Evolutionary conservation across 1,140 invertebrate species (phyloP), one percentile per base, ranked within the genome.

Genomic region (Drosophila nasuta): DNA sequence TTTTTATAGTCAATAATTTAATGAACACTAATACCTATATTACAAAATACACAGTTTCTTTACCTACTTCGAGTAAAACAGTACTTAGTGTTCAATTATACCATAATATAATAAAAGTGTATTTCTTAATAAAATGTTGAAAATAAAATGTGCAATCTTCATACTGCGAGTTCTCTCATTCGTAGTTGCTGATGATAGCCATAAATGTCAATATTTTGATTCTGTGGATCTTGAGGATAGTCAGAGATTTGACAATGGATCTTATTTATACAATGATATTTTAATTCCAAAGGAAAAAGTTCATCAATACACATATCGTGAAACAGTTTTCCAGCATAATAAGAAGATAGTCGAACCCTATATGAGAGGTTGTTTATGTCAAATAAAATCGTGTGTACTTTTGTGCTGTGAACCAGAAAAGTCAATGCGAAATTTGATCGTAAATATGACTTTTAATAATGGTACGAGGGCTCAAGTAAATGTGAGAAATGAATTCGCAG

Each of bases 121-220:
- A 25, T 25, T 25, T 25, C 4, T 25, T 25, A 25, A 25, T 25
- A 25, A 25, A 4, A 25, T 25, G 20, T 25, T 25, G 20, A 25
- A 25, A 25, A 25, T 25, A 25, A 25, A 25, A 25, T 25, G 20
- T 4, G 20, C 20, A 25, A 25, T 25, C 20, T 25, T 25, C 3
- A 25, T 25, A 25, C 20, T 25, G 20, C 20, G 20, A 25, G 20
- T 25, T 25, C 20, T 25, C 20, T 25, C 20, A 25, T 25, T 25
- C 20, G 20, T 25, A 25, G 20, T 25, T 25, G 20, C 20, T 25
- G 20, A 25, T 25, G 5, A 48, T 25, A 66, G 10, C 33, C 1
- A 15, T 0, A 7, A 30, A 4, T 67, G 65, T 28, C 30, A 58
- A n/a, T 67, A 48, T 13, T 49, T 15, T 11, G 54, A 67, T 49